Conservation (phyloP, 2,888 invertebrate genomes). For the Lampropteryx suffumata region DNA sequence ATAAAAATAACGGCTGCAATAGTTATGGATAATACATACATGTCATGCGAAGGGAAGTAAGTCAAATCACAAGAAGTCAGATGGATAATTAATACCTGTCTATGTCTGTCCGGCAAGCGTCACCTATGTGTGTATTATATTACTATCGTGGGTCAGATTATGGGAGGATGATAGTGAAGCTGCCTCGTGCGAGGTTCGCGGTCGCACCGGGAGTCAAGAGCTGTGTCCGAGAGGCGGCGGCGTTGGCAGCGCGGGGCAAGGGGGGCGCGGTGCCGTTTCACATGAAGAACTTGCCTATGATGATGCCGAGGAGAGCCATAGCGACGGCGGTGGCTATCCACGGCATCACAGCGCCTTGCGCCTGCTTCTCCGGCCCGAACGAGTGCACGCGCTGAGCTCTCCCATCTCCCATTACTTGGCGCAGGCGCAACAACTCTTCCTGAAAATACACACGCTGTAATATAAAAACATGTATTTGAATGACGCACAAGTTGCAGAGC, state of each 20-base stretch:
- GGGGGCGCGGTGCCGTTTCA: constrained; percentile 71
- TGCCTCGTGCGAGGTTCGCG: constrained; percentile 49
- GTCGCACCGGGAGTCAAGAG: constrained; percentile 51
- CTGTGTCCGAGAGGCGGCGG: constrained; percentile 47
- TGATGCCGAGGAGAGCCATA: constrained; percentile 88
- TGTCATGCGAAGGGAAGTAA: too few species aligned
- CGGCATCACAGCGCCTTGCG: constrained; percentile 82
- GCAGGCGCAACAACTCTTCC: constrained; percentile 86
- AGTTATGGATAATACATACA: too few species aligned
- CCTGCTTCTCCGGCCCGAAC: constrained; percentile 82
- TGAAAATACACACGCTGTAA: constrained; percentile 40
- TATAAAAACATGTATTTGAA: neutral
- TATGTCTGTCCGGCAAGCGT: constrained; percentile 6
- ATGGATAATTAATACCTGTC: too few species aligned
- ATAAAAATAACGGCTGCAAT: too few species aligned
- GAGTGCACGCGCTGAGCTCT: constrained; percentile 67
- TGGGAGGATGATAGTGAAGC: constrained; percentile 42
- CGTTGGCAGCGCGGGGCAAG: constrained; percentile 41
- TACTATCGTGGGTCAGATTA: constrained; percentile 26
- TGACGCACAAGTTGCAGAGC: too few species aligned
- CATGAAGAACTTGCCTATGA: constrained; percentile 92
- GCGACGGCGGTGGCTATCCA: constrained; percentile 86
- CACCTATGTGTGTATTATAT: constrained; percentile 6
- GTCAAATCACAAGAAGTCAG: too few species aligned
- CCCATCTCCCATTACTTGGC: constrained; percentile 67